Conservation (phyloP, 2,888 invertebrate genomes). For the Ornithoptera priamus region DNA sequence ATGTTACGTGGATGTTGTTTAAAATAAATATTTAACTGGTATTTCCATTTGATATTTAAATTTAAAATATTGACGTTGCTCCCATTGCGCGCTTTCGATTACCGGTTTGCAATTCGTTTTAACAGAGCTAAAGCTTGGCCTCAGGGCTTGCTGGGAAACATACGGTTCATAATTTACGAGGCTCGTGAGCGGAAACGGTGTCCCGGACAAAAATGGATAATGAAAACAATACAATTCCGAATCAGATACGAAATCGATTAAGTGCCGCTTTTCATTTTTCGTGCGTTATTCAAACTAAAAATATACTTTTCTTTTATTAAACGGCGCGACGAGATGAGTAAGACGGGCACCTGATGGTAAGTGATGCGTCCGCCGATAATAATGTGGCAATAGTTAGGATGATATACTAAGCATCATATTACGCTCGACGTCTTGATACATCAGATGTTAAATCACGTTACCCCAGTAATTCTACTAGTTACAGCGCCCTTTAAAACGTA, state of each 20-base stretch:
- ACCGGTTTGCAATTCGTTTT: slow-evolving; percentile 77
- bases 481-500: too few relatives aligned
- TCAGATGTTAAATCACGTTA: too few relatives aligned
- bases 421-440: too few relatives aligned
- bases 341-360: too few relatives aligned
- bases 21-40: slow-evolving; percentile 64
- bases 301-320: not conserved
- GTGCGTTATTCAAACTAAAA: not conserved
- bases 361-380: too few relatives aligned
- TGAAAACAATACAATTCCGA: slow-evolving; percentile 69
- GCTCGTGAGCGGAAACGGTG: slow-evolving; percentile 70
- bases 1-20: slow-evolving; percentile 45
- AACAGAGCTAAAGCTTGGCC: slow-evolving; percentile 65
- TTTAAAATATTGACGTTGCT: slow-evolving; percentile 76
- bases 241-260: slow-evolving; percentile 67
- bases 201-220: slow-evolving; percentile 69
- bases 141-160: slow-evolving; percentile 66
- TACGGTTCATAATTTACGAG: slow-evolving; percentile 75
- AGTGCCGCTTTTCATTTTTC: slow-evolving; percentile 41
- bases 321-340: too few relatives aligned
- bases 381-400: too few relatives aligned
- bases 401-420: too few relatives aligned
- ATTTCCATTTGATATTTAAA: slow-evolving; percentile 70
- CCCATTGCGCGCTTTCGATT: slow-evolving; percentile 75
- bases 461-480: too few relatives aligned